A percentile compares a stretch with the other conserved stretches of the same genome.
Conservation (phyloP, 1,140 invertebrate genomes). For the Planococcus citri region DNA sequence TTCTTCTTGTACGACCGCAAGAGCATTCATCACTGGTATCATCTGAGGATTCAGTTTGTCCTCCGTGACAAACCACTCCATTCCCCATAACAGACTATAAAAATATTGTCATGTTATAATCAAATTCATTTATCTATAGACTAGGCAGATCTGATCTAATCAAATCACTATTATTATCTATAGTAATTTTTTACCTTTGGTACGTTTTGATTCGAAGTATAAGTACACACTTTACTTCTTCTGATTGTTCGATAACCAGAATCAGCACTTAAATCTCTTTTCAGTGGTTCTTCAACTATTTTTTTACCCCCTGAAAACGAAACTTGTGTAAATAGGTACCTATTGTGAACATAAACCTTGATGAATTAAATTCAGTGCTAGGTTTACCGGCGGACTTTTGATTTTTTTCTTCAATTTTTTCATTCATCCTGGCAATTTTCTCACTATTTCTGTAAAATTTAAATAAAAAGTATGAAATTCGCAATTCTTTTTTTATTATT, state of each 20-base stretch:
- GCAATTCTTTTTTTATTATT: too few species aligned
- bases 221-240: background rate
- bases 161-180: too few species aligned
- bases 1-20: constrained; percentile 45
- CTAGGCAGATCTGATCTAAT: too few species aligned
- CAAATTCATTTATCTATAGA: too few species aligned
- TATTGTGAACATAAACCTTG: background rate
- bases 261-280: constrained; percentile 22
- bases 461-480: background rate
- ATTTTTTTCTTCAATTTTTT: background rate
- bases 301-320: background rate
- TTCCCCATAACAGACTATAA: background rate
- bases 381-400: background rate
- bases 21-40: constrained; percentile 29
- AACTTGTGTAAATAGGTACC: too few species aligned
- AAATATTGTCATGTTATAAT: too few species aligned
- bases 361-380: background rate
- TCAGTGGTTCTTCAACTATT: constrained; percentile 22
- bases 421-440: background rate
- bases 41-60: constrained; percentile 28
- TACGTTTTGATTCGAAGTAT: background rate
- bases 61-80: constrained; percentile 27
- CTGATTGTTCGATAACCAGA: constrained; percentile 22
- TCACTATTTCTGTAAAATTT: background rate
- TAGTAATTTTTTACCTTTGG: too few species aligned